Evolutionary conservation across 2,797 vertebrate species (phyloP), one percentile per base, ranked within the genome.

Genomic region (Bucorvus abyssinicus): DNA sequence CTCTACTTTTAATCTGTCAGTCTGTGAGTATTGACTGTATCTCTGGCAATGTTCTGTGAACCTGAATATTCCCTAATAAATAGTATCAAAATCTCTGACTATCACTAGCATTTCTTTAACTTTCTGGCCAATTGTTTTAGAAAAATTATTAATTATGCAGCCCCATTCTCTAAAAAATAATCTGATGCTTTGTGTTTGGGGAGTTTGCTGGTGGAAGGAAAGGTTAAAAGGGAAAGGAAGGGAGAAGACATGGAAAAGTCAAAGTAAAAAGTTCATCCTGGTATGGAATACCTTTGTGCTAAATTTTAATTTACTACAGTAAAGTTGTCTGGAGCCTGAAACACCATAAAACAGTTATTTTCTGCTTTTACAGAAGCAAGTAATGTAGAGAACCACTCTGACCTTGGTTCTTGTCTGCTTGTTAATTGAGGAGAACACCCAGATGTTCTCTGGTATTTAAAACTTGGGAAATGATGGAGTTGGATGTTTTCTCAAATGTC

Each of bases 41-140:
- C 20, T 90, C 74, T 90, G 36, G 38, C 81, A 93, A 81, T 44
- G 59, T 94, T 95, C 50, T 53, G 19, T 96, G 74, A 95, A 89
- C 60, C 87, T 91, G 36, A 88, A 57, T 87, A 60, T 79, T 84
- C 50, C 29, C 26, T 91, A 77, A 79, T 73, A 94, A 97, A 82
- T 67, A 68, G 34, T 49, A 34, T 19, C 45, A 32, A 83, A 65
- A 74, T 89, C 42, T 82, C 92, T 92, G 60, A 68, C 60, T 88
- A 23, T 77, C 53, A 78, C 19, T 50, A 82, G 4, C 7, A 68
- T 55, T 89, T 86, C 36, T 49, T 93, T n/a, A 89, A 23, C 8
- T 79, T 94, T 92, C 70, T 95, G 18, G 22, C 27, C 24, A 29
- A 75, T 32, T 57, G 16, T 94, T 94, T 94, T 55, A 68, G 63